Base-by-base conservation (phyloP, 2,113 vertebrate species). In the Sebastes fasciatus region DNA sequence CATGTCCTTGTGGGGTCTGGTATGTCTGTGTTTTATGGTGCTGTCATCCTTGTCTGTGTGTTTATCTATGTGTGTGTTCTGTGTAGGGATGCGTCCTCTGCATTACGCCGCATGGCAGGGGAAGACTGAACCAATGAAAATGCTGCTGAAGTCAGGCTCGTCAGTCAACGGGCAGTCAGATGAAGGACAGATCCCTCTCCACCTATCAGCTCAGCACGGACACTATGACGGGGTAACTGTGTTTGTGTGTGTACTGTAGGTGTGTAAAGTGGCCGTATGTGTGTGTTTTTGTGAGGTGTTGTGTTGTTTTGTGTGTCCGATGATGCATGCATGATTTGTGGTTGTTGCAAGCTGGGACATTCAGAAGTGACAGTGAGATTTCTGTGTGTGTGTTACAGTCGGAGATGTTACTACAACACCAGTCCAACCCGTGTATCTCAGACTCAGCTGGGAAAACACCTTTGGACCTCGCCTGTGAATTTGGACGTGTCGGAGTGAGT, bases 91-190 rank as follows among this genome's bases (percentile, higher is more conserved):
- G 98, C 95, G 98, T 52, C 98, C 98, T 0, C 91, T 99, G 83
- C 98, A 99, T 92, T 99, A 99, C 0, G 98, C 98, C 0, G 98
- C 98, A 78, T 99, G 98, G 98, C 98, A 99, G 85, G 98, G 98
- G 65, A 99, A 98, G 90, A 98, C 97, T 76, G 98, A 99, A 60
- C 98, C 98, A 82, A 98, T 99, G 98, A 99, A 99, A 83, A 96
- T 98, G 96, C 97, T 99, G 91, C 96, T 99, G 90, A 99, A 98
- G 91, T 95, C 98, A 0, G 98, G 98, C 4, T 99, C 98, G 0
- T 97, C 98, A 0, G 97, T 99, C 82, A 99, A 99, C 83, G 93
- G 97, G 77, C 98, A 96, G 0, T 99, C 98, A 0, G 98, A 98
- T 0, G 98, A 99, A 91, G 98, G 98, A 9, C 98, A 99, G 95